A percentile compares a stretch with the other conserved stretches of the same genome.
Evolutionary conservation across 37 sponge, comb jelly and placozoan species (phyloP).

Genomic region (Mnemiopsis leidyi): DNA sequence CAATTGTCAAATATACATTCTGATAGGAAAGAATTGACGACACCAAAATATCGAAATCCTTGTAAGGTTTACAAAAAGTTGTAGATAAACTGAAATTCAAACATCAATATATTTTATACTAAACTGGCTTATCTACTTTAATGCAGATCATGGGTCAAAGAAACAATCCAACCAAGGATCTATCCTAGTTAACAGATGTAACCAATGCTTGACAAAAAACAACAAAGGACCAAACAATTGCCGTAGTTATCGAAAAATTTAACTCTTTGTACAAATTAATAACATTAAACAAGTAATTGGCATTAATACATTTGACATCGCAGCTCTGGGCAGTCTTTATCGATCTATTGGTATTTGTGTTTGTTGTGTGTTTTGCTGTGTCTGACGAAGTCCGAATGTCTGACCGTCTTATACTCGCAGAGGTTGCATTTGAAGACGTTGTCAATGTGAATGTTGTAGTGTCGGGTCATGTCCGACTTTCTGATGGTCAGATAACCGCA

Average conservation of each 20-base stretch:
- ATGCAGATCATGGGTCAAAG: not conserved
- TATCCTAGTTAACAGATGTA: not conserved
- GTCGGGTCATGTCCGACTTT: conserved; percentile 37
- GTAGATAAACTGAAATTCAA: conserved; percentile 40
- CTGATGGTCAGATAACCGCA: conserved; percentile 48
- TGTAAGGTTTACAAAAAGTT: not conserved
- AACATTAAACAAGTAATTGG: not conserved
- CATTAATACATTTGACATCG: not conserved
- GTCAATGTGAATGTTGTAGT: conserved; percentile 62
- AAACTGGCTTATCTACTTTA: not conserved
- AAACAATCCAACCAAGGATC: not conserved
- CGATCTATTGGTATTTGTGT: conserved; percentile 3
- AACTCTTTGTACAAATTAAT: not conserved
- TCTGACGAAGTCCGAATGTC: conserved; percentile 52
- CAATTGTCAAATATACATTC: not conserved
- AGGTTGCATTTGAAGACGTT: conserved; percentile 62
- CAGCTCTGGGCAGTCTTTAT: not conserved
- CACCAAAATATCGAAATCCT: not conserved
- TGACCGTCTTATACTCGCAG: conserved; percentile 60
- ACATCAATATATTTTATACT: not conserved
- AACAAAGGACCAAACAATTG: not conserved
- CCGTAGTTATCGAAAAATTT: not conserved
- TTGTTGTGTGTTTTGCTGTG: conserved; percentile 41
- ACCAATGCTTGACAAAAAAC: not conserved
- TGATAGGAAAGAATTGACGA: not conserved